Conservation (phyloP, 2,888 invertebrate species). For the Oscheius sp. region DNA sequence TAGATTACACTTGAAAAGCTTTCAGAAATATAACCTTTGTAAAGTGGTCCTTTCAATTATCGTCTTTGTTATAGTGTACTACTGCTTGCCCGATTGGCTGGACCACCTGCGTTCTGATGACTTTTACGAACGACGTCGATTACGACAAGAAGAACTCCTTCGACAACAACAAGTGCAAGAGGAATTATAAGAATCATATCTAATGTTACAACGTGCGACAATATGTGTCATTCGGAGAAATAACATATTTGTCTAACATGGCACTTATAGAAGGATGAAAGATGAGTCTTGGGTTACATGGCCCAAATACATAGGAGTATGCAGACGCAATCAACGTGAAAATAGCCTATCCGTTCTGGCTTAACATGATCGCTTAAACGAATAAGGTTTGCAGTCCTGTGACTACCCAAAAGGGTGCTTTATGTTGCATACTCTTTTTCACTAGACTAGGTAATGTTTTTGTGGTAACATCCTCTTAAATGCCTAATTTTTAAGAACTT, state of each 20-base stretch:
- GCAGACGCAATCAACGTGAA: constrained; percentile 27
- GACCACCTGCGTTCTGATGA: constrained; percentile 13
- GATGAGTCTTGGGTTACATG: too few species aligned
- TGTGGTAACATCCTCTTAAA: not conserved
- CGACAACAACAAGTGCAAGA: not conserved
- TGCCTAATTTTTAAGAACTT: not conserved
- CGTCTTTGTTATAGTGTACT: constrained; percentile 13
- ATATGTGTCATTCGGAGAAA: too few species aligned
- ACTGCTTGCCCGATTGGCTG: constrained; percentile 12
- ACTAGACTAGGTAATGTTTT: not conserved
- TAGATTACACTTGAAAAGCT: not conserved
- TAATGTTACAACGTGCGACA: constrained; percentile 13
- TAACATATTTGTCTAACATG: not conserved
- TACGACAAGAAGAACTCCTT: not conserved
- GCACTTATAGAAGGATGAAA: too few species aligned
- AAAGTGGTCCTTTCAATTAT: constrained; percentile 1
- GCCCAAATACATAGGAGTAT: too few species aligned
- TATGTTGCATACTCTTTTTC: not conserved
- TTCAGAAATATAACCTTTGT: constrained; percentile 13
- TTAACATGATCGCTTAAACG: constrained; percentile 30
- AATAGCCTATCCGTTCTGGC: constrained; percentile 22
- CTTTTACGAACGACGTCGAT: constrained; percentile 6
- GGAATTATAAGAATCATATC: too few species aligned
- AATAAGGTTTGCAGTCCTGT: constrained; percentile 22
- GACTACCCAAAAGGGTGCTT: not conserved